Evolutionary conservation across 2,888 invertebrate genomes (phyloP), one percentile per base, ranked within the genome.

Genomic region (Oscheius sp.): DNA sequence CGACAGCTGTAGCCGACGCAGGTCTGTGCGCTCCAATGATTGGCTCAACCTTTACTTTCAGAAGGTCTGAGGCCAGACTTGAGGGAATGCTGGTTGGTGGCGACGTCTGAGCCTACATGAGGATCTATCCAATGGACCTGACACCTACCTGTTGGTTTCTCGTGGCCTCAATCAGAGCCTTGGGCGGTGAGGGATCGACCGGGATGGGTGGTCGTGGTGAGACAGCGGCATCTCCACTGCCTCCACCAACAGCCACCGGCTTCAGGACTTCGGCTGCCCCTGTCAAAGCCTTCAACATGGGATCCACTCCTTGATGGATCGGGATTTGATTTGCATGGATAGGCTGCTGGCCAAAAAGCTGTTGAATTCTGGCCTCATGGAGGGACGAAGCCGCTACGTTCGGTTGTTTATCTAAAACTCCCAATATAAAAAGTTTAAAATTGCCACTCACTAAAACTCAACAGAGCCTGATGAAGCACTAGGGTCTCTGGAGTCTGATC

Each of bases 131-230:
- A n/a, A n/a, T 2, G 10, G 7, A 7, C 3, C 42, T 13, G 51
- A 47, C 32, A 21, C 62, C 10, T 55, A 66, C 74, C 71, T 76
- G 76, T 50, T 76, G 76, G 51, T 75, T 51, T 48, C 66, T 32
- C 13, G 66, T 65, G 47, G 75, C 57, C 9, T 78, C 75, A 10
- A 58, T 57, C 57, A 73, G 35, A n/a, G 74, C 72, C 29, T 76
- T 76, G 60, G 80, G 80, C 11, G 86, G 86, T 48, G 85, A 85
- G 13, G 86, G 86, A 68, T 86, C 86, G 37, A 86, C 76, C 29
- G 86, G 86, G 33, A 85, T 82, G 35, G 83, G 75, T n/a, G 80
- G 82, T 9, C 84, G 77, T n/a, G 84, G 84, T 13, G 85, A 84
- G 50, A 79, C 68, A 9, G 76, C 76, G 37, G 79, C 63, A 32